A percentile compares a stretch with the other conserved stretches of the same genome.
Evolutionary conservation across 2,888 invertebrate species (phyloP).

Genomic region (Phania funesta): DNA sequence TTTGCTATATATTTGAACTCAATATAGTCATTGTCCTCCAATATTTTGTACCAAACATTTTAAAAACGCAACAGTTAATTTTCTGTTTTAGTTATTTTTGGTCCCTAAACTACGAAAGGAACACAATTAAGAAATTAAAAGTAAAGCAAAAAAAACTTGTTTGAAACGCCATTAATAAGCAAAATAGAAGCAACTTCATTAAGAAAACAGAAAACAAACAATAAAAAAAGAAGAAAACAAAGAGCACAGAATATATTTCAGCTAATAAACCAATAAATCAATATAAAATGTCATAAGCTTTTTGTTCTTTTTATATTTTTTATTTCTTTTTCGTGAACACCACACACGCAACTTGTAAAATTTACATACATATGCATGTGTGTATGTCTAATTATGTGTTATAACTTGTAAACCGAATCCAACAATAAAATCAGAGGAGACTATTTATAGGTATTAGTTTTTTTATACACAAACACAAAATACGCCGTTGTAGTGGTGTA

Average conservation of each 20-base stretch:
- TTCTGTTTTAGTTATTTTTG: neutral
- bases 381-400: too few species aligned
- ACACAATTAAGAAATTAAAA: constrained; percentile 51
- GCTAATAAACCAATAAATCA: constrained; percentile 72
- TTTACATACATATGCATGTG: too few species aligned
- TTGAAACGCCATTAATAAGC: constrained; percentile 19
- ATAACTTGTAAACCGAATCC: too few species aligned
- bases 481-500: too few species aligned
- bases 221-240: neutral
- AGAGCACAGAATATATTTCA: constrained; percentile 41
- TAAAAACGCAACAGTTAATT: constrained; percentile 30
- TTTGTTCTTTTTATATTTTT: neutral
- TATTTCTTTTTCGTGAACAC: neutral
- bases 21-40: too few species aligned
- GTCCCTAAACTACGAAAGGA: neutral
- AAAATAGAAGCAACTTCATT: constrained; percentile 41
- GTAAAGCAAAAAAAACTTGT: constrained; percentile 23
- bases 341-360: constrained; percentile 15
- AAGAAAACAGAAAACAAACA: constrained; percentile 3
- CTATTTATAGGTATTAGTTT: too few species aligned
- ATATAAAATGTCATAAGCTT: constrained; percentile 63
- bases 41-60: constrained; percentile 17
- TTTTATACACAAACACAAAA: too few species aligned
- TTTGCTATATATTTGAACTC: too few species aligned
- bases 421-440: too few species aligned